A percentile compares a stretch with the other conserved stretches of the same genome.
Conservation (phyloP, 2,797 vertebrate genomes). For the Leucoraja ocellata region DNA sequence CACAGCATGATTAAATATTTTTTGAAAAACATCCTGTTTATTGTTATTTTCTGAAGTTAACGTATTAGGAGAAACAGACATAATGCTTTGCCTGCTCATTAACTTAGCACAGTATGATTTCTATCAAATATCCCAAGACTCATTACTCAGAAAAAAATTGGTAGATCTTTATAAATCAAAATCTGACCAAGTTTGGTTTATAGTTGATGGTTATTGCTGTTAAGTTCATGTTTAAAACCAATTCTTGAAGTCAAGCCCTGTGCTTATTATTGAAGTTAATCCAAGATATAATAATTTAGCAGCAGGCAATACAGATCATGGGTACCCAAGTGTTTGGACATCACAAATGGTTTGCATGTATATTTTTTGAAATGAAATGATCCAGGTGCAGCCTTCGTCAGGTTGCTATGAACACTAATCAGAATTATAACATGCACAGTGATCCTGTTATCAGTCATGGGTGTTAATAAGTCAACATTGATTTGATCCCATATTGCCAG, state of each 20-base stretch:
- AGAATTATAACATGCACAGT: no score
- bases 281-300: background rate
- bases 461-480: no score
- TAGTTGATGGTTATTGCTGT: background rate
- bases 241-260: background rate
- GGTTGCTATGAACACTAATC: no score
- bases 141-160: background rate
- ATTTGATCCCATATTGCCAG: no score
- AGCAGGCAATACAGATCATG: no score
- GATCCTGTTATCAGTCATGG: no score
- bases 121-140: background rate
- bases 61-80: background rate
- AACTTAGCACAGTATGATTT: background rate
- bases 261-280: background rate
- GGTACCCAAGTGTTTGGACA: no score
- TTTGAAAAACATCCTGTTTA: background rate
- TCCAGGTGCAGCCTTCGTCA: no score
- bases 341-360: no score
- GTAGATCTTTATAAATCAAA: background rate
- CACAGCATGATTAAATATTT: background rate
- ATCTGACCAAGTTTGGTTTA: background rate
- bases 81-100: background rate
- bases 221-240: background rate
- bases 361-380: no score
- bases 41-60: background rate